Base-by-base conservation (phyloP, 2,113 vertebrate genomes). In the Ctenodactylus gundi region DNA sequence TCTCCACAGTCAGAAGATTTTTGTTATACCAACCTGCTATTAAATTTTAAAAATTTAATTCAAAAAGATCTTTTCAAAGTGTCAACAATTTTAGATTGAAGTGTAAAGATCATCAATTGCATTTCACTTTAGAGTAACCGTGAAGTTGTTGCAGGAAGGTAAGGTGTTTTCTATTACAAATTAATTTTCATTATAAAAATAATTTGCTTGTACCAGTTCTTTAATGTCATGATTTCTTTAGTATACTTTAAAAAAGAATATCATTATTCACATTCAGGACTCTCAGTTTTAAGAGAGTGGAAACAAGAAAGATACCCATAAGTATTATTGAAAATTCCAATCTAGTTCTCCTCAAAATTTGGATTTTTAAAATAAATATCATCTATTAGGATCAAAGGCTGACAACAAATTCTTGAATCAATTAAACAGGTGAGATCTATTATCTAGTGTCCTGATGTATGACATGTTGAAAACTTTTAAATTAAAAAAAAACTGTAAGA, bases 351-450 rank as follows among this genome's bases (percentile, higher is more conserved):
- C 27, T 89, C 68, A 78, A 82, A 84, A 89, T 86, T 84, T 72
- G 25, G 31, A 60, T 83, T 92, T 97, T 25, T 85, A 53, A n/a
- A 36, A 88, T 64, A 95, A 86, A 84, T 94, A 70, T 57, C 55
- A 46, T 81, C 11, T 94, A 8, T 88, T 92, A 81, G 60, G 55
- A 86, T 87, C n/a, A 78, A 39, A 75, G 34, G 60, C 6, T 7
- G 95, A 72, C 53, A 46, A 93, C 75, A 15, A 80, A 6, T 81
- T 85, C 90, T 14, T 70, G 44, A 95, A 87, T 86, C 20, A 76
- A 77, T 55, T 86, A 90, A 86, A 88, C 46, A 77, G n/a, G n/a
- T 85, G 72, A 76, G 3, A 6, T 85, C 46, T 36, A n/a, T 80
- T 58, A 70, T 29, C 62, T 70, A 77, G 14, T 84, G 23, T 75